Base-by-base conservation (phyloP, 1,140 invertebrate species). In the Spodoptera frugiperda region DNA sequence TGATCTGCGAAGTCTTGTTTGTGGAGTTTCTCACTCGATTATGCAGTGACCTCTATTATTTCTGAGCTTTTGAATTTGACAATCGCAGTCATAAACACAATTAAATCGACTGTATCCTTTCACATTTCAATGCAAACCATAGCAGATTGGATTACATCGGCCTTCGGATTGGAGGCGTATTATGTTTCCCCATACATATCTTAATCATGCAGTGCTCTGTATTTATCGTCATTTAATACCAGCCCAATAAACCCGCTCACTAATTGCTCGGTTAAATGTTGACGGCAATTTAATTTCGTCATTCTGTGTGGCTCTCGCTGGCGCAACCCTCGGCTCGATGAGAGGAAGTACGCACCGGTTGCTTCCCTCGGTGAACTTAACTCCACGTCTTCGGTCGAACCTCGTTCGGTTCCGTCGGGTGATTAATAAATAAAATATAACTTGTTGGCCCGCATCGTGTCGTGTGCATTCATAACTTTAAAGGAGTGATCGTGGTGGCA, bases 211-310 rank as follows among this genome's bases (percentile, higher is more conserved):
- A 79, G 71, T 74, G 84, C 72, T 71, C 79, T 75, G 76, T 83
- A 83, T 88, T 85, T 81, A 85, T 84, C 82, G 67, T 81, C 78
- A 82, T 87, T 79, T 84, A 83, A 81, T 81, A 74, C 71, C 75
- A 74, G 72, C 82, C 81, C 80, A 90, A 88, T 86, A 84, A 84
- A 84, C 85, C 81, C 82, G 78, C 81, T 82, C 77, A 77, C 78
- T 89, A 88, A 90, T 89, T 87, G 86, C 84, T 87, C 76, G 78
- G 79, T 77, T 84, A 82, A 87, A 83, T 86, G 71, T 73, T 84
- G 78, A 83, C 82, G 74, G 78, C 84, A 87, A 91, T 89, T 89
- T 87, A 87, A 86, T 89, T 87, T 86, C 79, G 78, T 85, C 83
- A 81, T 63, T 78, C 49, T 65, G 44, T 55, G 54, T 19, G 71